These are phyloP conservation scores for Rhopalosiphum padi DNA, from an alignment of 1,140 invertebrate species.

Conservation along the genomic window DNA sequence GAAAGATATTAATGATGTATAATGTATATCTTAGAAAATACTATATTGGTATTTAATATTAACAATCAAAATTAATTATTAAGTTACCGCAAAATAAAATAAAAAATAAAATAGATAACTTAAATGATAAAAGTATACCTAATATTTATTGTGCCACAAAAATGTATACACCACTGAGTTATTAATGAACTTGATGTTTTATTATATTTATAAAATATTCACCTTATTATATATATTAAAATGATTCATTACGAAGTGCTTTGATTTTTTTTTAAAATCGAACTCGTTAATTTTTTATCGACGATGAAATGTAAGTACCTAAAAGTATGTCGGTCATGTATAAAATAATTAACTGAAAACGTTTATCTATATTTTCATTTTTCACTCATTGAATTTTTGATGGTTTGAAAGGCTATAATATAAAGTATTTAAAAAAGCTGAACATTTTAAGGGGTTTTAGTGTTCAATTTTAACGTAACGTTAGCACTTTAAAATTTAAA, in stretches of 20 bases:
- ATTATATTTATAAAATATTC: not conserved
- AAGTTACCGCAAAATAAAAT: not conserved
- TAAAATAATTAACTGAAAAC: not conserved
- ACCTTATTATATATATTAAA: not conserved
- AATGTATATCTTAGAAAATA: not conserved
- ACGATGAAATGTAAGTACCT: not conserved
- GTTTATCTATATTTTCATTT: not conserved
- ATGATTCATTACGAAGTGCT: not conserved
- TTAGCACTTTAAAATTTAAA: not conserved
- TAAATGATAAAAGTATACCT: not conserved
- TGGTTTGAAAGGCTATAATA: not conserved
- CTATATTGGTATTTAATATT: not conserved
- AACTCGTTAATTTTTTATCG: conserved; percentile 2
- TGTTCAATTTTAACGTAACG: not conserved
- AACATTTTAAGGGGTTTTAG: not conserved
- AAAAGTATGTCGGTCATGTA: not conserved
- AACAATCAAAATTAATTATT: not conserved
- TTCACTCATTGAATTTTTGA: not conserved
- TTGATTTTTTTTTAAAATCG: not conserved
- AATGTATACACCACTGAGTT: not conserved
- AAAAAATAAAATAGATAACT: not conserved
- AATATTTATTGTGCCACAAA: not conserved
- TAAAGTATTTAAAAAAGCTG: not conserved
- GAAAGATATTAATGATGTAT: not conserved
- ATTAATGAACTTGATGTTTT: not conserved